Percentiles rank a stretch among this genome's conserved stretches.
These are phyloP conservation scores for Agrochola circellaris DNA, from an alignment of 2,888 invertebrate species.

Conservation along the genomic window DNA sequence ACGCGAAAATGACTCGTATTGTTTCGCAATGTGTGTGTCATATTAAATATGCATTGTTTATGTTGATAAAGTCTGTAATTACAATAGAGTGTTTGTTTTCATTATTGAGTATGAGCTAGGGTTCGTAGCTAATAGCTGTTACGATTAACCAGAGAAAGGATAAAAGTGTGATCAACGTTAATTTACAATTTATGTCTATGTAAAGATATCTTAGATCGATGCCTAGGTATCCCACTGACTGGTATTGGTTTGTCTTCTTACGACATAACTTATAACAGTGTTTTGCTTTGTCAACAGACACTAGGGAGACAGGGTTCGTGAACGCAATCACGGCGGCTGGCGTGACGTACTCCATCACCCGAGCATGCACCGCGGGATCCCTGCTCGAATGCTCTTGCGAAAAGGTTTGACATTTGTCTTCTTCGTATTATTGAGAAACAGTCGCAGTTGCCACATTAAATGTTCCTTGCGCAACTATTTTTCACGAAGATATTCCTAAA, in stretches of 20 bases:
- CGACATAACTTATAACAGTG: not conserved
- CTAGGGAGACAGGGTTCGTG: constrained; percentile 97
- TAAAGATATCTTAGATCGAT: no score
- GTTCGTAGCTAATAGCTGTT: not conserved
- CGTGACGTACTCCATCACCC: constrained; percentile 96
- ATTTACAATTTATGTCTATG: no score
- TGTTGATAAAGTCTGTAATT: constrained; percentile 57
- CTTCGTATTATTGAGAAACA: not conserved
- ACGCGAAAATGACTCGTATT: constrained; percentile 62
- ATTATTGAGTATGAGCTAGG: constrained; percentile 43
- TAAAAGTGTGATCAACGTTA: no score
- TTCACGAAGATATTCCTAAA: not conserved
- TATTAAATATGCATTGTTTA: constrained; percentile 66
- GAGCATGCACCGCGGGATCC: constrained; percentile 96
- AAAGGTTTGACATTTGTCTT: constrained; percentile 85
- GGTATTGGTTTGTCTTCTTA: not conserved
- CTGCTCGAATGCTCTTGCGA: constrained; percentile 97
- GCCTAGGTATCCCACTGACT: not conserved
- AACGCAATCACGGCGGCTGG: constrained; percentile 98
- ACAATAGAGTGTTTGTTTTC: constrained; percentile 55
- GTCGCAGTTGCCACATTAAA: not conserved
- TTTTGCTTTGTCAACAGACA: constrained; percentile 91
- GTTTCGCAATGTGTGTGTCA: constrained; percentile 62
- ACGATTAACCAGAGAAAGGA: no score
- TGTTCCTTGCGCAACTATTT: not conserved